These are phyloP conservation scores for Ditula angustiorana DNA, from an alignment of 2,888 invertebrate genomes.

Conservation along the genomic window DNA sequence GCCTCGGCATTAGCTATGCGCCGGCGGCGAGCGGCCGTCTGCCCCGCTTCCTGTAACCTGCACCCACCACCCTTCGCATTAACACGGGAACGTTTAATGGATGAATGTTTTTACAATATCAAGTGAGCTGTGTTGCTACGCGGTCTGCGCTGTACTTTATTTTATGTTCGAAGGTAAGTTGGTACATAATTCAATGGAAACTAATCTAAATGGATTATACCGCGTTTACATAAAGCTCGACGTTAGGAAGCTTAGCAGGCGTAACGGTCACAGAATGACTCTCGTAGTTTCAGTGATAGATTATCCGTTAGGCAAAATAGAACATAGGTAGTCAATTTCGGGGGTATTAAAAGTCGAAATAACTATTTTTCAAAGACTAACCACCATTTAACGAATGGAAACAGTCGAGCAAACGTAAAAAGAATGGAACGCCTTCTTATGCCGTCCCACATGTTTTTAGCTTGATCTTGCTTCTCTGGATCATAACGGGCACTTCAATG, in stretches of 20 bases:
- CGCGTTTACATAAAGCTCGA: too few relatives aligned
- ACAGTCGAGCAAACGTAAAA: neutral
- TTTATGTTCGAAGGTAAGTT: neutral
- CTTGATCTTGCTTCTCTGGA: conserved; percentile 25
- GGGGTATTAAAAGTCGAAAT: too few relatives aligned
- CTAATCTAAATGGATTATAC: too few relatives aligned
- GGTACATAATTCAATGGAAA: too few relatives aligned
- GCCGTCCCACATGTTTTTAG: conserved; percentile 6
- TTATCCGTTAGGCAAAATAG: too few relatives aligned
- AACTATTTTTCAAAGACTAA: too few relatives aligned
- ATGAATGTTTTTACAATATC: conserved; percentile 6
- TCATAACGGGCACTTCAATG: conserved; percentile 45
- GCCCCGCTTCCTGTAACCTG: conserved; percentile 64
- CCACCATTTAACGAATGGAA: neutral
- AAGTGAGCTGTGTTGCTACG: conserved; percentile 5
- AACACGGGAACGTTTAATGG: conserved; percentile 22
- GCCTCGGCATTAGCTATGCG: conserved; percentile 67
- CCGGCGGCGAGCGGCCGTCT: conserved; percentile 65
- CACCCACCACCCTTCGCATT: conserved; percentile 41
- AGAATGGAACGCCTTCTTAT: neutral
- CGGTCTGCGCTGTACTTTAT: neutral
- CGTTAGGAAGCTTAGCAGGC: too few relatives aligned
- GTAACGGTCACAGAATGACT: too few relatives aligned
- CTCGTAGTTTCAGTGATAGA: too few relatives aligned
- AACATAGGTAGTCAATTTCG: too few relatives aligned